Evolutionary conservation across 2,888 invertebrate species (phyloP), one percentile per base, ranked within the genome.

Genomic region (Apomyelois bistriatella): DNA sequence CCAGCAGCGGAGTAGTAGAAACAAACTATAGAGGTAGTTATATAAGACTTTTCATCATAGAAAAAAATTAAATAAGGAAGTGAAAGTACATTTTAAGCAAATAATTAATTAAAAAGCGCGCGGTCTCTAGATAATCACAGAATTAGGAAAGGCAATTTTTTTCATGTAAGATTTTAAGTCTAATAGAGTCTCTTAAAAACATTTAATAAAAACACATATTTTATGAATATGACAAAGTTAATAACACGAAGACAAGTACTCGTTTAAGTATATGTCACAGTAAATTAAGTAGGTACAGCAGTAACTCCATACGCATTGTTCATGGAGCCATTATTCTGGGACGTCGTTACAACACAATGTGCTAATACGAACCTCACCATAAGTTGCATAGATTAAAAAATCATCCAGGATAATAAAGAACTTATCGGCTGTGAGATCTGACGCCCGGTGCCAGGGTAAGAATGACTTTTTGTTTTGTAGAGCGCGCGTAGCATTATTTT

Each of bases 391-490:
- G 84, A 86, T 86, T 85, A 87, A 85, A 86, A 87, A 85, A 85
- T 85, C 85, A 85, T 86, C 82, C 84, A 84, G 85, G 82, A 86
- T 86, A 86, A 87, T 88, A 86, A 86, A 85, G 84, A 79, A 76
- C 73, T 87, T 87, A 88, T 88, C 87, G 76, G 74, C 80, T 84
- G 82, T 80, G 84, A 82, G 85, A 88, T 88, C 87, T 84, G 79
- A 84, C 76, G 82, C 81, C 79, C 65, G 74, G 13, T 40, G 40
- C 40, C 5, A 16, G 13, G 3, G 10, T 16, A 9, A 40, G 40
- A 13, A 16, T 16, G 9, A 8, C 16, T 40, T 16, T 7, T 13
- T 3, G n/a, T 13, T 1, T 38, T 13, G 12, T 36, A 38, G 37
- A 38, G 37, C 37, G 37, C 15, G 13, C 6, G 13, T 38, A 38